Evolutionary conservation across 1,140 invertebrate genomes (phyloP), one percentile per base, ranked within the genome.

Genomic region (Triops cancriformis): DNA sequence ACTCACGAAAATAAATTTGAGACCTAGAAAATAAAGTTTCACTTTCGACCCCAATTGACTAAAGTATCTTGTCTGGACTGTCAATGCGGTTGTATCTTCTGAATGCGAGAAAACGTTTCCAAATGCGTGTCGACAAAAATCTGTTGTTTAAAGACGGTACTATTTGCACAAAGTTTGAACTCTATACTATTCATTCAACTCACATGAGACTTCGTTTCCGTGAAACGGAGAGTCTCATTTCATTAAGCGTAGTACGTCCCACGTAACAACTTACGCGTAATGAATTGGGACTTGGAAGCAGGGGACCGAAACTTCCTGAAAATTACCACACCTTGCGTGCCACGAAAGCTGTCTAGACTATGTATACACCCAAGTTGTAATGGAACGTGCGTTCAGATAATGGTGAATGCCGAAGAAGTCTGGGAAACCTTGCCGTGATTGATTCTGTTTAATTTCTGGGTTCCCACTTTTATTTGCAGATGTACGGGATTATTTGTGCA

Each of bases 401-500:
- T 64, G 18, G 14, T n/a, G 51, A 23, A 23, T 12, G 14, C 14
- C 18, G 51, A 23, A 64, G 23, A 64, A 64, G 51, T 64, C 2
- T 10, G 1, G 14, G 11, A n/a, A 78, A 26, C 0, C 28, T 76
- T 42, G 18, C 18, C 42, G 26, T 18, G 76, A 26, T n/a, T n/a
- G n/a, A 26, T 43, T 14, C 72, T 76, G 26, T 26, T 77, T 73
- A 43, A 72, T 37, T 74, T 45, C 78, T 79, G 80, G 43, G 79
- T 77, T 45, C 31, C 31, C 31, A 37, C 31, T 37, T 37, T 37
- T 37, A 81, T 79, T 84, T 85, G 23, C 85, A 95, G 93, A 93
- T 94, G 91, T 95, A 94, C 84, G 91, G 92, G n/a, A 90, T 95
- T 80, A 88, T 89, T n/a, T 91, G 91, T 86, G 88, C 89, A 78